Conservation (phyloP, 2,797 vertebrate genomes). For the Eremophila alpestris region DNA sequence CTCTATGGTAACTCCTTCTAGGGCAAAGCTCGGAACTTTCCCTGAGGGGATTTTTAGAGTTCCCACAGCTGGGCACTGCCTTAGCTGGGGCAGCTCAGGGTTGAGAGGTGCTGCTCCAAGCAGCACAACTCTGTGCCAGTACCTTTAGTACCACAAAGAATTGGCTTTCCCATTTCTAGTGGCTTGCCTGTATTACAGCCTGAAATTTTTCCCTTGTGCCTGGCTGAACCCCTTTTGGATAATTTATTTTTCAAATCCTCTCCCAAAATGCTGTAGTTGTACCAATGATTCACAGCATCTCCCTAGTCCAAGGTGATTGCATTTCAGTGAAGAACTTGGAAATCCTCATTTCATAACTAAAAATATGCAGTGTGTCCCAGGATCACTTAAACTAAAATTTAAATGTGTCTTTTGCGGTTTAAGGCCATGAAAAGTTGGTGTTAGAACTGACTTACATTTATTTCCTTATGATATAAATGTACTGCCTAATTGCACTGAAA, state of each 20-base stretch:
- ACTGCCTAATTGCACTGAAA: not conserved
- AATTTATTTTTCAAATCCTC: not conserved
- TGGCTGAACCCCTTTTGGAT: not conserved
- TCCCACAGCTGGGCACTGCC: not conserved
- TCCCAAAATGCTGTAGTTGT: not conserved
- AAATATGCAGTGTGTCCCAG: not conserved
- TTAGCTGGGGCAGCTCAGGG: not conserved
- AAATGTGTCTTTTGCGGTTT: not conserved
- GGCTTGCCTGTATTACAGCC: not conserved
- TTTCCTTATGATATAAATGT: not conserved
- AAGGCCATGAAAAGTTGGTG: not conserved
- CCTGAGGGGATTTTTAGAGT: too few relatives aligned
- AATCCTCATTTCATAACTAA: not conserved
- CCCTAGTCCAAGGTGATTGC: not conserved
- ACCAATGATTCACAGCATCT: not conserved
- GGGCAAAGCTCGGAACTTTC: too few relatives aligned
- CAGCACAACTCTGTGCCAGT: not conserved
- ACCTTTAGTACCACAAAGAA: not conserved
- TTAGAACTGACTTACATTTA: not conserved
- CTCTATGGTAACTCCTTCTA: too few relatives aligned
- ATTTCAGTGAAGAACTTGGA: not conserved
- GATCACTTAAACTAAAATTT: not conserved
- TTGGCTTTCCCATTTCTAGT: not conserved
- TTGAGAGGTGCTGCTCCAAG: not conserved
- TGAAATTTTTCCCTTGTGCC: not conserved